phyloP scores from a whole-genome alignment of 1,140 invertebrate species.

The Galleria mellonella region DNA sequence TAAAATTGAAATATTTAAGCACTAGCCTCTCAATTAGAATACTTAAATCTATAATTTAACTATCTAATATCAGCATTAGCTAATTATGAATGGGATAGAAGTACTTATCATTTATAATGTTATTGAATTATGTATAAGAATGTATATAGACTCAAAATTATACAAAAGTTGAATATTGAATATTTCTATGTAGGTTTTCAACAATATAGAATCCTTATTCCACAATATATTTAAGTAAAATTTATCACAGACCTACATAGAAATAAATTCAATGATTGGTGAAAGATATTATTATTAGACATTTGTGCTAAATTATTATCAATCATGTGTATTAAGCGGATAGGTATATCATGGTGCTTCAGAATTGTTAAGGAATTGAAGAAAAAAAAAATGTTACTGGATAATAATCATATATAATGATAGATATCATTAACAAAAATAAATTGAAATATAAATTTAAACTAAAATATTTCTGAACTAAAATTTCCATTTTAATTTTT shows the following conservation, averaged over 20 bases:
- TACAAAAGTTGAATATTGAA: conserved; percentile 7
- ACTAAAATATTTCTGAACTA: no score
- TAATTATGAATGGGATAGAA: conserved; percentile 24
- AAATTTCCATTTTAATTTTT: no score
- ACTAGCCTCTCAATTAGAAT: conserved; percentile 21
- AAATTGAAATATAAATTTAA: no score
- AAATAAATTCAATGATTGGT: conserved; percentile 14
- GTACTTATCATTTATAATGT: conserved; percentile 13
- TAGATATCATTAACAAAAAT: no score
- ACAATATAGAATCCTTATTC: not conserved
- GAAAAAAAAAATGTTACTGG: not conserved
- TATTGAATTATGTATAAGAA: conserved; percentile 2
- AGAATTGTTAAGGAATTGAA: not conserved
- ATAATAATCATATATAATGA: no score
- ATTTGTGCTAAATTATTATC: conserved; percentile 10
- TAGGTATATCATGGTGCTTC: conserved; percentile 7
- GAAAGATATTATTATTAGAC: conserved; percentile 2
- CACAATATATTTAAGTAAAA: no score
- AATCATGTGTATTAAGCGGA: conserved; percentile 1
- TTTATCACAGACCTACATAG: conserved; percentile 5
- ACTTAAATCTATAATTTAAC: conserved; percentile 22
- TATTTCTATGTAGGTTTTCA: conserved; percentile 9
- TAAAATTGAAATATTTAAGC: conserved; percentile 29
- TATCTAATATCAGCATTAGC: conserved; percentile 27
- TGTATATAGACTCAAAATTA: conserved; percentile 7